Evolutionary conservation across 53 echinoderm and acorn worm species (phyloP).

Genomic region (Holothuria leucospilota): DNA sequence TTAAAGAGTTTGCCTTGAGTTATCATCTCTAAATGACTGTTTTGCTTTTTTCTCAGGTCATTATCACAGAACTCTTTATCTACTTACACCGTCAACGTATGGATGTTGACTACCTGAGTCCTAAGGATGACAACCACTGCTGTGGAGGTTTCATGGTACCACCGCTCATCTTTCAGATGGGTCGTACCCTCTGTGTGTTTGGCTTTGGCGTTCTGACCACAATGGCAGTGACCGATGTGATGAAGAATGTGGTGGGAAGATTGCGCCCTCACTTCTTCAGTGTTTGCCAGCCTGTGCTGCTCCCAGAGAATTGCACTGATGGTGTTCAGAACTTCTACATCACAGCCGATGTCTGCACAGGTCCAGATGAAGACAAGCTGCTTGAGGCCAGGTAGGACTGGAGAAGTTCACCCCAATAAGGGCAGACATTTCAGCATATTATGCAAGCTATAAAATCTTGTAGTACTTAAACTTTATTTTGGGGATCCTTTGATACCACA

Average conservation of each 20-base stretch:
- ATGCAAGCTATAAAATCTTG: too few species aligned
- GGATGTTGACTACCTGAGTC: slow-evolving; percentile 80
- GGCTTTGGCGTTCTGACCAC: slow-evolving; percentile 84
- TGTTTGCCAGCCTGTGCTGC: slow-evolving; percentile 83
- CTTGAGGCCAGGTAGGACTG: slow-evolving; percentile 70
- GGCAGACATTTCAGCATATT: too few species aligned
- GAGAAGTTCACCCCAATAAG: too few species aligned
- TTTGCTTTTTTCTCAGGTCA: slow-evolving; percentile 62
- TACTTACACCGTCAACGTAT: slow-evolving; percentile 82
- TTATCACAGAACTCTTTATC: slow-evolving; percentile 80
- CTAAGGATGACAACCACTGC: slow-evolving; percentile 90
- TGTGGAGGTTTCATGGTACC: slow-evolving; percentile 88
- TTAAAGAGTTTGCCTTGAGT: neutral
- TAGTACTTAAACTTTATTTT: too few species aligned
- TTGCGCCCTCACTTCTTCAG: slow-evolving; percentile 90
- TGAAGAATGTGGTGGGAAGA: slow-evolving; percentile 89
- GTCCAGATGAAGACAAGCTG: slow-evolving; percentile 56
- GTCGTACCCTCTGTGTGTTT: slow-evolving; percentile 77
- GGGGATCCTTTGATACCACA: too few species aligned
- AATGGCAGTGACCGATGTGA: slow-evolving; percentile 80
- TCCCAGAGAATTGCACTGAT: slow-evolving; percentile 71
- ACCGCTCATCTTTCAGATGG: slow-evolving; percentile 80
- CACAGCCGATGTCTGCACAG: slow-evolving; percentile 74
- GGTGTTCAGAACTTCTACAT: slow-evolving; percentile 75
- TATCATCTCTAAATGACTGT: neutral